Percentiles rank a stretch among this genome's conserved stretches.
phyloP scores from a whole-genome alignment of 1,140 invertebrate genomes.

The Trichogramma pretiosum region DNA sequence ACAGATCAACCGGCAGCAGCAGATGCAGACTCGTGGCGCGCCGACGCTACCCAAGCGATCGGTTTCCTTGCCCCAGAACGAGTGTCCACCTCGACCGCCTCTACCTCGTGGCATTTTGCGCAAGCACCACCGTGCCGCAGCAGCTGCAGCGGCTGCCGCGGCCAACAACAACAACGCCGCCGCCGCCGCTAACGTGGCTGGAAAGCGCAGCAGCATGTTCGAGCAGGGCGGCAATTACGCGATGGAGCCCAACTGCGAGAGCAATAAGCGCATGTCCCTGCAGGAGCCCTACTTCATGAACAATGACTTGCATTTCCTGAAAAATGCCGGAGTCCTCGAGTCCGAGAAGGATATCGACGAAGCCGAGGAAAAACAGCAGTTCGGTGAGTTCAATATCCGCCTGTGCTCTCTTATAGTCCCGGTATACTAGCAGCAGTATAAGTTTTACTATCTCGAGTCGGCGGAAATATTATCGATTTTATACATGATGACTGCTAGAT shows the following conservation, averaged over 20 bases:
- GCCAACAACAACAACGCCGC: constrained; percentile 50
- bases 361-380: constrained; percentile 36
- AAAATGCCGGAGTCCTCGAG: constrained; percentile 30
- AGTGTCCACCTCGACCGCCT: constrained; percentile 58
- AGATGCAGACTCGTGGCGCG: constrained; percentile 16
- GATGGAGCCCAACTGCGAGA: constrained; percentile 43
- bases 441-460: too few relatives aligned
- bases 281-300: constrained; percentile 64
- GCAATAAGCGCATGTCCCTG: constrained; percentile 60
- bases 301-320: constrained; percentile 44
- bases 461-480: too few relatives aligned
- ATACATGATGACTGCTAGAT: too few relatives aligned
- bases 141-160: constrained; percentile 59
- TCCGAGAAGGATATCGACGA: constrained; percentile 44
- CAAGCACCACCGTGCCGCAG: constrained; percentile 50
- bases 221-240: constrained; percentile 57
- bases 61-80: constrained; percentile 50
- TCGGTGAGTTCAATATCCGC: constrained; percentile 12
- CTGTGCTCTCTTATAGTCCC: too few relatives aligned
- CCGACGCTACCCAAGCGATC: constrained; percentile 56
- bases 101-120: constrained; percentile 62
- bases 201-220: constrained; percentile 72
- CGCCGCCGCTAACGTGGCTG: constrained; percentile 25
- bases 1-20: not conserved
- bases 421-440: too few relatives aligned